A percentile compares a stretch with the other conserved stretches of the same genome.
These are phyloP conservation scores for Yponomeuta malinellus DNA, from an alignment of 2,888 invertebrate genomes.

Conservation along the genomic window DNA sequence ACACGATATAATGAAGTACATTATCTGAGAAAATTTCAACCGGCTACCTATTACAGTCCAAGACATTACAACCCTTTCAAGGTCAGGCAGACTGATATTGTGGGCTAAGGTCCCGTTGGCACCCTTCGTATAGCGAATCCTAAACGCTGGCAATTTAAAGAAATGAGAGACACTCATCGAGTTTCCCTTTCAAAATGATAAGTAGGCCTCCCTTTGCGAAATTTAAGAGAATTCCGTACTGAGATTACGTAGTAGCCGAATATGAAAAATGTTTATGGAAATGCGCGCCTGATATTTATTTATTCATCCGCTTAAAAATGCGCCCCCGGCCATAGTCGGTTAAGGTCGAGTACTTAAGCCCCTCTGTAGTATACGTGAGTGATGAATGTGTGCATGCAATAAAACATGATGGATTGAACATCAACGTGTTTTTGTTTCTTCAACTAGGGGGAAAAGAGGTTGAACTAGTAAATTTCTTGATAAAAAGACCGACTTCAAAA, in stretches of 20 bases:
- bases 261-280: conserved; percentile 5
- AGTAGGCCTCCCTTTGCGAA: not conserved
- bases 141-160: too few relatives aligned
- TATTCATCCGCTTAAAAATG: not conserved
- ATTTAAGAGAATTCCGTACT: not conserved
- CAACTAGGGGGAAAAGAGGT: not conserved
- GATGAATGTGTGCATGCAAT: not conserved
- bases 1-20: too few relatives aligned
- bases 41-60: too few relatives aligned
- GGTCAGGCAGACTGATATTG: too few relatives aligned
- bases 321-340: not conserved
- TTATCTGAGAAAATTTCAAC: too few relatives aligned
- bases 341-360: not conserved
- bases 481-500: too few relatives aligned
- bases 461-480: too few relatives aligned
- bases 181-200: too few relatives aligned
- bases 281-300: not conserved
- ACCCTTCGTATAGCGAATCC: too few relatives aligned
- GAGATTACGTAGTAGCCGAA: conserved; percentile 4
- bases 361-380: not conserved
- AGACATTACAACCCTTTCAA: too few relatives aligned
- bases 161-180: too few relatives aligned
- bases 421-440: not conserved
- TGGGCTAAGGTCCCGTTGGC: too few relatives aligned
- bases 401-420: not conserved